phyloP scores from a whole-genome alignment of 2,888 invertebrate species.

The Caenorhabditis sinica region DNA sequence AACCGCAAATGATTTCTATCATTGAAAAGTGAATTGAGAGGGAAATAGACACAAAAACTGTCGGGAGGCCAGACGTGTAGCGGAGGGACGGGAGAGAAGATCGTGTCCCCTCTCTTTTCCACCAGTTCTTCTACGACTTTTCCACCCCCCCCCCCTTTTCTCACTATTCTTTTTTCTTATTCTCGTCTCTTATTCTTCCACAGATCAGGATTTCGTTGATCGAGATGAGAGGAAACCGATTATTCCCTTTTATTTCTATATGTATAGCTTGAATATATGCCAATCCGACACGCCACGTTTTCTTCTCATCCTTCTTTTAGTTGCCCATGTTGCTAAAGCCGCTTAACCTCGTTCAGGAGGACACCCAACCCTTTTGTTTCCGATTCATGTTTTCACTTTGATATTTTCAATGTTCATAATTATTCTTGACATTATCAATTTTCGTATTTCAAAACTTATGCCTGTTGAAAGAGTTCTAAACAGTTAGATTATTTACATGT shows the following conservation, averaged over 20 bases:
- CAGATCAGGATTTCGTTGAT: slow-evolving; percentile 58
- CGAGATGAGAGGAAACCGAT: slow-evolving; percentile 63
- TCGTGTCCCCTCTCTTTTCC: slow-evolving; percentile 13
- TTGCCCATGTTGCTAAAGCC: slow-evolving; percentile 4
- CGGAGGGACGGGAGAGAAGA: slow-evolving; percentile 1
- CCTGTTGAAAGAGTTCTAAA: no score
- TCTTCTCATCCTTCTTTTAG: background rate
- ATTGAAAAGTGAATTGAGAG: slow-evolving; percentile 50
- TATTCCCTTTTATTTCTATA: slow-evolving; percentile 45
- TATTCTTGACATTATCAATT: no score
- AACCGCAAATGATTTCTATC: slow-evolving; percentile 63
- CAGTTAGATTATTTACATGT: no score
- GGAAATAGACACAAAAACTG: slow-evolving; percentile 16
- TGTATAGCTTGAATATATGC: slow-evolving; percentile 46
- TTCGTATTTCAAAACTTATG: no score
- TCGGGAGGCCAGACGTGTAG: slow-evolving; percentile 19
- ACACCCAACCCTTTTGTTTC: background rate
- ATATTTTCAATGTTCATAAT: no score
- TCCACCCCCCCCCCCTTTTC: background rate
- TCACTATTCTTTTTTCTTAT: slow-evolving; percentile 25
- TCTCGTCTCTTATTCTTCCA: slow-evolving; percentile 49
- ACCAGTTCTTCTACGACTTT: slow-evolving; percentile 54
- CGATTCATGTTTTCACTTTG: background rate
- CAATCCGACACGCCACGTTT: slow-evolving; percentile 43
- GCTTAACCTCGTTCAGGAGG: slow-evolving; percentile 33